These are phyloP conservation scores for Podarcis siculus DNA, from an alignment of 2,797 vertebrate species.

Conservation along the genomic window DNA sequence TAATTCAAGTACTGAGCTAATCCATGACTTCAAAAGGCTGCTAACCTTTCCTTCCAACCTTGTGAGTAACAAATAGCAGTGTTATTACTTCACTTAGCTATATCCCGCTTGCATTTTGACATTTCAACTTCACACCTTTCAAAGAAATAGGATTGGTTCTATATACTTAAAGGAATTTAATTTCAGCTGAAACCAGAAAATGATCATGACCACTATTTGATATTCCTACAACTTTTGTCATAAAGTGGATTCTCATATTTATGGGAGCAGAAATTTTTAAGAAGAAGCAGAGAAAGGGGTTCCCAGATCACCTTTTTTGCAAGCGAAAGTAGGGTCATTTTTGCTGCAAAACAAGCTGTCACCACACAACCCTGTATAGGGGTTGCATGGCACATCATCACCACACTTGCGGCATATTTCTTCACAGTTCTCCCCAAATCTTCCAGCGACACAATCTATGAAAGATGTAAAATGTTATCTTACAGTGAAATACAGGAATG, in stretches of 20 bases:
- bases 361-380: constrained; percentile 27
- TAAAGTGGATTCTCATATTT: not conserved
- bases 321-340: not conserved
- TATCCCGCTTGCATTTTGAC: not conserved
- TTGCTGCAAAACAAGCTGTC: constrained; percentile 32
- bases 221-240: not conserved
- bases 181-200: not conserved
- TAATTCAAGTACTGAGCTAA: not conserved
- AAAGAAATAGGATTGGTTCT: not conserved
- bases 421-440: constrained; percentile 32
- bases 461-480: not conserved
- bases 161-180: not conserved
- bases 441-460: constrained; percentile 30
- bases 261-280: not conserved
- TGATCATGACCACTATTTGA: not conserved
- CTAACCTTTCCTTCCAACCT: not conserved
- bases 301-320: constrained; percentile 32
- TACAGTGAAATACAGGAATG: not conserved
- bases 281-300: not conserved
- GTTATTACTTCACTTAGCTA: not conserved
- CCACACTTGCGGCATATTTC: constrained; percentile 5
- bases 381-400: constrained; percentile 22
- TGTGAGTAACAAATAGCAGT: not conserved
- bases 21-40: not conserved
- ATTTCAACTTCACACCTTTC: not conserved